phyloP scores from a whole-genome alignment of 2,888 invertebrate genomes.

The Drosophila anomelani region DNA sequence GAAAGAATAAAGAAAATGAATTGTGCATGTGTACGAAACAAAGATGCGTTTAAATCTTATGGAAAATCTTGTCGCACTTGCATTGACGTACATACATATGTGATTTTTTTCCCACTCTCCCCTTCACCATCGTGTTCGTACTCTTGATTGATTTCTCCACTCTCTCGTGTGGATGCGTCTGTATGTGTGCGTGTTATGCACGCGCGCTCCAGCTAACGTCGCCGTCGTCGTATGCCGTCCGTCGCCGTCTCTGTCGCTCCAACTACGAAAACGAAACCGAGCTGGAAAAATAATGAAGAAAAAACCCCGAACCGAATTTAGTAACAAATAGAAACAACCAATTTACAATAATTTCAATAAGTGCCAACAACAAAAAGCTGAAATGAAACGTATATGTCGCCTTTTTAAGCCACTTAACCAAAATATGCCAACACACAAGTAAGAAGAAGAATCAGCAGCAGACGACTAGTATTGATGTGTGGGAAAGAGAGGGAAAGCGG shows the following conservation, averaged over 20 bases:
- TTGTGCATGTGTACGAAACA: slow-evolving; percentile 43
- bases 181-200: slow-evolving; percentile 67
- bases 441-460: slow-evolving; percentile 37
- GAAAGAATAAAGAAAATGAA: slow-evolving; percentile 44
- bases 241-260: slow-evolving; percentile 52
- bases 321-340: slow-evolving; percentile 43
- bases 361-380: slow-evolving; percentile 40
- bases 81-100: slow-evolving; percentile 49
- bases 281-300: slow-evolving; percentile 45
- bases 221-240: slow-evolving; percentile 22
- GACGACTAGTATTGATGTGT: slow-evolving; percentile 17
- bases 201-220: slow-evolving; percentile 72
- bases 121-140: slow-evolving; percentile 35
- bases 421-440: slow-evolving; percentile 52
- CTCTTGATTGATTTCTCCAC: slow-evolving; percentile 78
- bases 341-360: slow-evolving; percentile 42
- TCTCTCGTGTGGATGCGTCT: slow-evolving; percentile 47
- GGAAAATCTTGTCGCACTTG: slow-evolving; percentile 60
- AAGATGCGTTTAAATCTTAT: slow-evolving; percentile 59
- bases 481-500: slow-evolving; percentile 27
- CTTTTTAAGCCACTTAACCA: slow-evolving; percentile 40
- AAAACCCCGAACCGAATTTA: slow-evolving; percentile 58
- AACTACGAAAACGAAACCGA: slow-evolving; percentile 63
- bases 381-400: slow-evolving; percentile 15
- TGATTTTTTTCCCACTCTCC: slow-evolving; percentile 61